Percentiles rank a stretch among this genome's conserved stretches.
These are phyloP conservation scores for Aphelocoma coerulescens DNA, from an alignment of 2,113 vertebrate species.

Conservation along the genomic window DNA sequence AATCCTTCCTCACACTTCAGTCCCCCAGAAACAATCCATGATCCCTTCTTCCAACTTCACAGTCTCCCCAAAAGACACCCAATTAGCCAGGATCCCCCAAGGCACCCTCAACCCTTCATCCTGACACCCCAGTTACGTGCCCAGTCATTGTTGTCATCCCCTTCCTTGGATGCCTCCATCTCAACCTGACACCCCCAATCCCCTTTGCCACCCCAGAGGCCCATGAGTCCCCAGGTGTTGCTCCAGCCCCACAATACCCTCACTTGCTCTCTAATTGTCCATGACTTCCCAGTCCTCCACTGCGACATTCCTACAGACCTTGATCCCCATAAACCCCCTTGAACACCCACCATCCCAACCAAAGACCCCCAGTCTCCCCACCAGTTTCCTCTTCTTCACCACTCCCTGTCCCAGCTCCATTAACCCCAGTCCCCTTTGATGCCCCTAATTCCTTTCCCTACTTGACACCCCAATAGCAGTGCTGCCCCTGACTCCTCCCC, in stretches of 20 bases:
- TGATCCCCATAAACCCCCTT: neutral
- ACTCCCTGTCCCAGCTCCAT: neutral
- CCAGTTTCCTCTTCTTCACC: neutral
- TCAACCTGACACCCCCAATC: neutral
- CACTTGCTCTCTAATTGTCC: neutral
- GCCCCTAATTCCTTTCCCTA: neutral
- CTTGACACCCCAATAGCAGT: neutral
- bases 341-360: neutral
- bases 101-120: neutral
- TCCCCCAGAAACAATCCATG: neutral
- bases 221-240: fast-evolving
- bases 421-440: neutral
- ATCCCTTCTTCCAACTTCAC: neutral
- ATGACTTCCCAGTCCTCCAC: neutral
- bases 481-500: neutral
- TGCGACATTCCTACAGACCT: neutral
- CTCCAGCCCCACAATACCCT: neutral
- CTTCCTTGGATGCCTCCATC: neutral
- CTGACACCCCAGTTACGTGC: neutral
- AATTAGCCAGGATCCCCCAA: neutral
- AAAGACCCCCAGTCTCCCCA: neutral
- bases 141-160: neutral
- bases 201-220: neutral
- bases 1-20: neutral
- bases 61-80: neutral